Conservation (phyloP, 1,140 invertebrate genomes). For the Caerostris extrusa region DNA sequence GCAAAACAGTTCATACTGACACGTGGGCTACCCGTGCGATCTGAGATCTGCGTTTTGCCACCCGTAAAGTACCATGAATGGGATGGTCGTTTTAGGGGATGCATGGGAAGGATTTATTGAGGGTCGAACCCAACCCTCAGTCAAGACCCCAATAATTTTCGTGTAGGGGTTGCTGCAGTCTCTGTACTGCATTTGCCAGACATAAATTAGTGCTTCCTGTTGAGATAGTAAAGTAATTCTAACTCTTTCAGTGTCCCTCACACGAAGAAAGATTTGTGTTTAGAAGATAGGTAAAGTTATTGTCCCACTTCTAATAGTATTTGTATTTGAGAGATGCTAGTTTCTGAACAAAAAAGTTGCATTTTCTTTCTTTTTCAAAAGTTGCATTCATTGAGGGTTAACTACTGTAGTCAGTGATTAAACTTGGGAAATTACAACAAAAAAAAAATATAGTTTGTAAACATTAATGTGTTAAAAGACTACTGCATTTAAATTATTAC, state of each 20-base stretch:
- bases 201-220: constrained; percentile 55
- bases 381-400: no score
- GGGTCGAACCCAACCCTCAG: background rate
- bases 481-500: no score
- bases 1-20: background rate
- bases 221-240: background rate
- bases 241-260: background rate
- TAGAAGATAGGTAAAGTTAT: no score
- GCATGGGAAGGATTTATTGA: constrained; percentile 33
- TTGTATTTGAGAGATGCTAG: no score
- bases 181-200: background rate
- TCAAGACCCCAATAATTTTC: constrained; percentile 56
- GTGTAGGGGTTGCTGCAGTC: background rate
- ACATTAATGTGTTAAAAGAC: no score
- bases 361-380: no score
- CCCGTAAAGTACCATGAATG: background rate
- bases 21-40: background rate
- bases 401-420: no score
- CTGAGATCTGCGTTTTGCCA: background rate
- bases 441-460: no score
- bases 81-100: background rate
- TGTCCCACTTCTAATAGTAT: no score
- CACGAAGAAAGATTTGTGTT: background rate
- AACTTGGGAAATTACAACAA: no score
- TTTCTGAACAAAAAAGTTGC: no score